phyloP scores from a whole-genome alignment of 1,140 invertebrate species.

The Zaprionus inermis region DNA sequence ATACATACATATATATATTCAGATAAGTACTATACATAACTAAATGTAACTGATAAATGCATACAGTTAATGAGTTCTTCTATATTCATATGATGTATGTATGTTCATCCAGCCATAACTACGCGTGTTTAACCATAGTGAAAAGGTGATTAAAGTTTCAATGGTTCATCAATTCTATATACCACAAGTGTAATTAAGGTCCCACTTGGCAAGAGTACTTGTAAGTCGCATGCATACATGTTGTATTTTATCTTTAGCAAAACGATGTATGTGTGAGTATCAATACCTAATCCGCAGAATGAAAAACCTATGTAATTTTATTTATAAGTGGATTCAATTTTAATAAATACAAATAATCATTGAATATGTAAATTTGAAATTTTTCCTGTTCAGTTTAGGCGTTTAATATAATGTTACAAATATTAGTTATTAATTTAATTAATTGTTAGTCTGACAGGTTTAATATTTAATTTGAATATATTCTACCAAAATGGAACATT shows the following conservation, averaged over 20 bases:
- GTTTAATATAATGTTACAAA: background rate
- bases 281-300: conserved; percentile 44
- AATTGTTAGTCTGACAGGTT: background rate
- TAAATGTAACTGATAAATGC: conserved; percentile 30
- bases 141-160: background rate
- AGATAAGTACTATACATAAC: conserved; percentile 13
- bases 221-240: conserved; percentile 36
- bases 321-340: conserved; percentile 46
- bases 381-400: background rate
- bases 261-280: conserved; percentile 33
- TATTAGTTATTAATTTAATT: background rate
- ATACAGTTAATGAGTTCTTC: conserved; percentile 36
- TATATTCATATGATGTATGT: conserved; percentile 22
- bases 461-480: background rate
- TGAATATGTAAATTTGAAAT: conserved; percentile 36
- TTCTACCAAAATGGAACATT: background rate
- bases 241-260: conserved; percentile 39
- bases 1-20: conserved; percentile 25
- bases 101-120: conserved; percentile 37
- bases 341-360: conserved; percentile 50
- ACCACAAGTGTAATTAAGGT: conserved; percentile 17
- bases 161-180: background rate
- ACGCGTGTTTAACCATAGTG: conserved; percentile 13
- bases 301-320: conserved; percentile 51
- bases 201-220: conserved; percentile 42